Base-by-base conservation (phyloP, 2,888 invertebrate genomes). In the Sisyra nigra region DNA sequence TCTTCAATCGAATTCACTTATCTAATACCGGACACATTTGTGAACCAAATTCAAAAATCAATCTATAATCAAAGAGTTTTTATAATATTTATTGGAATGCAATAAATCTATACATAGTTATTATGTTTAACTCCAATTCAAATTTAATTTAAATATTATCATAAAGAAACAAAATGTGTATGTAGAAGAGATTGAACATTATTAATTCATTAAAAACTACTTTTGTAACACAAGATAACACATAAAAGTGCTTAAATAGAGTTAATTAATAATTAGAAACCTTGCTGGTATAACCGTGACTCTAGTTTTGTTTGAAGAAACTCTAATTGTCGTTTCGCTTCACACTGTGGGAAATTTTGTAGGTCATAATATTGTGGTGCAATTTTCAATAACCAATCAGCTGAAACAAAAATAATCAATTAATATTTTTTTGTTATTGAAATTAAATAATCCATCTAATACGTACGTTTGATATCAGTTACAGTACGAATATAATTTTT, bases 401-500 rank as follows among this genome's bases (percentile, higher is more conserved):
- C 89, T 88, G 65, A 30, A 54, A 56, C 13, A 41, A 45, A 46
- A 48, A 40, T 10, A 40, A 17, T 24, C 29, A 11, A 17, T 32
- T 38, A 19, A 14, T 10, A 31, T 2, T 18, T 3, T 8, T 10
- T 13, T 17, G 33, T 31, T 8, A 40, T 17, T 43, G 17, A 39
- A 19, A 46, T 40, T 24, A 45, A 39, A 44, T 44, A 45, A 43
- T 33, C 9, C 10, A 13, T 38, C 17, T 33, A 45, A 45, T 42
- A 73, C 82, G 76, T 65, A 96, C 97, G 94, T 71, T 97, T 97
- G 50, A 98, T 89, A 57, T 98, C 98, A 0, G 96, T 96, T 10
- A 97, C 96, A 0, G 97, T 98, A 51, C 98, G 74, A 55, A 99
- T 99, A 62, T 98, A 99, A 66, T 99, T 98, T 68, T 98, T 98